Conservation (phyloP, 2,113 vertebrate genomes). For the Oreochromis spilurus region DNA sequence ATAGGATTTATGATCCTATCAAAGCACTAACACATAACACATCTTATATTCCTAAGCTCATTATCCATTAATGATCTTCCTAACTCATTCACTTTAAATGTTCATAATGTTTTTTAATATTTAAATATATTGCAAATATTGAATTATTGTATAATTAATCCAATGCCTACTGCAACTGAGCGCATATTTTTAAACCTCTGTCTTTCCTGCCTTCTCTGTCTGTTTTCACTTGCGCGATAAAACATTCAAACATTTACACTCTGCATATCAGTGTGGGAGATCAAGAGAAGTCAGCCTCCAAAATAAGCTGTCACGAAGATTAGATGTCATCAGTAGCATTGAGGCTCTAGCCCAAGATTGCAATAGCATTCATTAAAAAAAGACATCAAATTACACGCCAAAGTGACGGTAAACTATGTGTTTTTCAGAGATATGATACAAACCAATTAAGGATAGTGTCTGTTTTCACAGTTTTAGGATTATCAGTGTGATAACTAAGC, state of each 20-base stretch:
- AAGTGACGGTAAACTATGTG: neutral
- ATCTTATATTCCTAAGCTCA: constrained; percentile 10
- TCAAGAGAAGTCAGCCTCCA: neutral
- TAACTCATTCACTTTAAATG: constrained; percentile 22
- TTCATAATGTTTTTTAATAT: constrained; percentile 21
- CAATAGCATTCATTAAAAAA: constrained; percentile 23
- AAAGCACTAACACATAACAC: neutral
- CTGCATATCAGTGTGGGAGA: neutral
- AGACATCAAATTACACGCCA: constrained; percentile 11
- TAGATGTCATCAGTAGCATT: constrained; percentile 13
- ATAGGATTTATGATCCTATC: neutral
- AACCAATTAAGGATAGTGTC: constrained; percentile 16
- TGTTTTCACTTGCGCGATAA: neutral
- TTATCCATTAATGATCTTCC: constrained; percentile 24
- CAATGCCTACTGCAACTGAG: neutral
- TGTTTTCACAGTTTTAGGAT: neutral
- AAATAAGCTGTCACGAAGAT: constrained; percentile 37
- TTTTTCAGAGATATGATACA: constrained; percentile 3
- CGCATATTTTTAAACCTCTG: neutral
- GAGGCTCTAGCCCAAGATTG: neutral
- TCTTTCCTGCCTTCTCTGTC: neutral
- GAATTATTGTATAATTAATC: constrained; percentile 36
- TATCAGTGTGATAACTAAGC: constrained; percentile 12
- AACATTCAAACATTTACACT: neutral
- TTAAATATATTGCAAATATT: constrained; percentile 27